These are phyloP conservation scores for Meloidogyne floridensis DNA, from an alignment of 1,140 invertebrate species.

Conservation along the genomic window DNA sequence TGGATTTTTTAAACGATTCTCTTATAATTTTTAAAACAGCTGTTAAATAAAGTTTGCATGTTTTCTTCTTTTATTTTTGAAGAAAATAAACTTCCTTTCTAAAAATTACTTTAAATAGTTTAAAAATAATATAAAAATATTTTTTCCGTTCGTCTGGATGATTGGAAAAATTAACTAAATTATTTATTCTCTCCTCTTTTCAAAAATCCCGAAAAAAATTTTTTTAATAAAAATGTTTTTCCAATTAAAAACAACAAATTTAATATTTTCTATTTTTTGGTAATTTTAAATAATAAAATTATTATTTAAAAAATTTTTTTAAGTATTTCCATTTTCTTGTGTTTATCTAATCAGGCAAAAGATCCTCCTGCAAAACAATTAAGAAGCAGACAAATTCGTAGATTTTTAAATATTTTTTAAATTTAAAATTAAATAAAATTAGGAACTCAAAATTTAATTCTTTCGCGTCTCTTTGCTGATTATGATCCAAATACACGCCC, in stretches of 20 bases:
- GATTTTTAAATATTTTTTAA: not conserved
- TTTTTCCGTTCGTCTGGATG: not conserved
- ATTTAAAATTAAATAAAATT: not conserved
- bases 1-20: not conserved
- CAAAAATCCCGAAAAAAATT: no score
- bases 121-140: not conserved
- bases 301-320: not conserved
- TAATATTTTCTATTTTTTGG: constrained; percentile 1
- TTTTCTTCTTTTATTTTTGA: no score
- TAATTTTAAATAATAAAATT: not conserved
- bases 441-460: constrained; percentile 51
- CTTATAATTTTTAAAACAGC: not conserved
- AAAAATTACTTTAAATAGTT: not conserved
- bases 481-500: constrained; percentile 55
- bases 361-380: constrained; percentile 18
- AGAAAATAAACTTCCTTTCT: no score
- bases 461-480: constrained; percentile 49
- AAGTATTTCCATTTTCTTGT: not conserved
- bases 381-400: constrained; percentile 24
- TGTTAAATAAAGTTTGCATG: not conserved
- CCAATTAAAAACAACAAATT: not conserved
- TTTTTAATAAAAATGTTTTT: not conserved
- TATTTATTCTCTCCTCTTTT: not conserved
- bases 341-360: not conserved
- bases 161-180: not conserved